These are phyloP conservation scores for Pristionchus arcanus DNA, from an alignment of 2,888 invertebrate genomes.

Conservation along the genomic window DNA sequence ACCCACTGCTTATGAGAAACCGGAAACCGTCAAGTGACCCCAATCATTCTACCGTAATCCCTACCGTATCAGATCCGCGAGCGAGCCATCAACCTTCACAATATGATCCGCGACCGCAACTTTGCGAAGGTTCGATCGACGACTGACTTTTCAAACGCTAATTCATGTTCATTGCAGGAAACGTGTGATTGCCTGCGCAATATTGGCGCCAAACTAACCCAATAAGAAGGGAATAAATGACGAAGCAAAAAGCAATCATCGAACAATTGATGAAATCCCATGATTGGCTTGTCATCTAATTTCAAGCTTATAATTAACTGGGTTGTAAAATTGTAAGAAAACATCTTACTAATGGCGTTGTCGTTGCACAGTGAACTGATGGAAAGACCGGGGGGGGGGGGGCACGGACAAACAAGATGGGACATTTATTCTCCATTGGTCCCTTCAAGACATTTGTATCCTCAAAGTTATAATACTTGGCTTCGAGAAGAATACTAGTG, in stretches of 20 bases:
- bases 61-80: background rate
- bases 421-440: no score
- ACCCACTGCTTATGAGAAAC: no score
- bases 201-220: background rate
- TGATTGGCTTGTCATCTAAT: background rate
- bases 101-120: slow-evolving; percentile 1
- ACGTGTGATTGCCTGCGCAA: background rate
- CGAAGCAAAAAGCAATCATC: background rate
- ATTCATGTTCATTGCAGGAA: background rate
- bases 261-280: background rate
- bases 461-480: no score
- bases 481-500: no score
- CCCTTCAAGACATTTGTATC: no score
- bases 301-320: background rate
- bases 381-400: no score
- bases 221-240: background rate
- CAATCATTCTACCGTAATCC: background rate
- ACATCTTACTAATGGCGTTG: background rate
- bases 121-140: background rate
- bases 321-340: background rate
- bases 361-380: no score
- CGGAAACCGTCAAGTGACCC: no score
- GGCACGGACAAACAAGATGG: no score
- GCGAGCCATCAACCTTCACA: background rate
- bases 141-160: background rate